Base-by-base conservation (phyloP, 2,888 invertebrate genomes). In the Argyra leucocephala region DNA sequence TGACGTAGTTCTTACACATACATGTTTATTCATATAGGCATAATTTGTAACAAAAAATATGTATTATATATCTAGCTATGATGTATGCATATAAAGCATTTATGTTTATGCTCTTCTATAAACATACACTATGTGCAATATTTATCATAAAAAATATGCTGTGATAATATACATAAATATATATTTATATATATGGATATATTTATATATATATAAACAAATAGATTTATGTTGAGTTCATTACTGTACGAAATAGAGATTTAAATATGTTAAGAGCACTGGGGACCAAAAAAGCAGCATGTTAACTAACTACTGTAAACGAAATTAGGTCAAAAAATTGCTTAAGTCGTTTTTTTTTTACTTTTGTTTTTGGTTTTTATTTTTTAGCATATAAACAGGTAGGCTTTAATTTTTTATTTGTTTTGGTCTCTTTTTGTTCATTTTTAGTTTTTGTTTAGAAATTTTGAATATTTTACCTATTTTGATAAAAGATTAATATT, bases 261-360 rank as follows among this genome's bases (percentile, higher is more conserved):
- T 48, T 18, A 48, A 48, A 18, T 48, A 48, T 48, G 48, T 48
- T 48, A 48, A 48, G 48, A 48, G 48, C 48, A 48, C 48, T 48
- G 48, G 48, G 48, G 48, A 48, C 48, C 48, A 48, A 48, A 48
- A 31, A 48, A 48, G 48, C 48, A 48, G 48, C 48, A 48, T n/a
- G 48, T 48, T 48, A 48, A 48, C 48, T 48, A 48, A 48, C 48
- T 48, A 48, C 18, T 48, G 48, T 48, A 48, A 48, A 48, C 3
- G n/a, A 48, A 48, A 48, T 48, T 48, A 48, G 48, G 48, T 48
- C 48, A 48, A 48, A 48, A 48, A 48, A 48, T 48, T 48, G n/a
- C 48, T 48, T 48, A 48, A 48, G 9, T 12, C 18, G 12, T 48
- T 15, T 48, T 48, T 37, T 37, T 37, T 37, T 15, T 37, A 15